Base-by-base conservation (phyloP, 2,888 invertebrate species). In the Caenorhabditis sp. region DNA sequence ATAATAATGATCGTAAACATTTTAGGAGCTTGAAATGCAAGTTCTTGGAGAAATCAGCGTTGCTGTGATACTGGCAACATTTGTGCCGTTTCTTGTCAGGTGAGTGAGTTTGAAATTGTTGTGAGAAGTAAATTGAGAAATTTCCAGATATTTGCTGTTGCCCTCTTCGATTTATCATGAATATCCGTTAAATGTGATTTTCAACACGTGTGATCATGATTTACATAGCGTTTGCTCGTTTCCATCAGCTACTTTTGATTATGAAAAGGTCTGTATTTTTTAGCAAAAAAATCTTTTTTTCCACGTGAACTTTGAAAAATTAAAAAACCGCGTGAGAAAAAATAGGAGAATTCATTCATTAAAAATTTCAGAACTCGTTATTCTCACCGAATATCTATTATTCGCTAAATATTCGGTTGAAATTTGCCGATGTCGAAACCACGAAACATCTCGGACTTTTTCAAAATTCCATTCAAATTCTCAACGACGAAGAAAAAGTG, bases 221-320 rank as follows among this genome's bases (percentile, higher is more conserved):
- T 71, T 86, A 26, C 79, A 81, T 72, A 86, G 86, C 43, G 78
- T 86, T 53, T 86, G 86, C 64, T 83, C 82, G 1, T 86, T 79
- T 74, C 86, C 86, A 1, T 75, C 84, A 43, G 85, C 86, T 21
- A 63, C 66, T 17, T 23, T 83, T 10, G 65, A 76, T 27, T 75
- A 79, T 51, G 66, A 76, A 37, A 67, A 83, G 66, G 83, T 83
- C 19, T 23, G 24, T 24, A 43, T 54, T 26, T 58, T 21, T 14
- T 23, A 27, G 24, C 27, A 31, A 31, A 31, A 31, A 31, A 31
- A 31, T 31, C 5, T 31, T 31, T 31, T 31, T 31, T 31, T 31
- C n/a, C n/a, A n/a, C 43, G 10, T 31, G 10, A 31, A 31, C 10
- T 31, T 31, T 31, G 31, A 31, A 6, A 6, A 31, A 6, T 31